Percentiles rank a stretch among this genome's conserved stretches.
phyloP scores from a whole-genome alignment of 2,888 invertebrate genomes.

The Ophraella communa region DNA sequence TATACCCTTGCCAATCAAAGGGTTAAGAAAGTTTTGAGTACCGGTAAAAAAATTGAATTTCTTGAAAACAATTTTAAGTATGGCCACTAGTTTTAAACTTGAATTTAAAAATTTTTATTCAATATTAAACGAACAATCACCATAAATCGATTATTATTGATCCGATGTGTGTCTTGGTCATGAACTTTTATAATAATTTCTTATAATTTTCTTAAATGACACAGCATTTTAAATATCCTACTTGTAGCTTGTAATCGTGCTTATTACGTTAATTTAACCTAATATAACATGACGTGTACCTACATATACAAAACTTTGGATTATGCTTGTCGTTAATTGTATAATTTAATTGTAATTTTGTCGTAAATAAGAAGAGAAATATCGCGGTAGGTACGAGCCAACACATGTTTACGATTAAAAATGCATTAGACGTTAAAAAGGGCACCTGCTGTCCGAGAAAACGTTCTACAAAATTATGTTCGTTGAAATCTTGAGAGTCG shows the following conservation, averaged over 20 bases:
- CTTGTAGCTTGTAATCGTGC: too few relatives aligned
- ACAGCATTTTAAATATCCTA: background rate
- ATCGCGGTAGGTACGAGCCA: background rate
- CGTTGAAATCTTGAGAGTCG: constrained; percentile 22
- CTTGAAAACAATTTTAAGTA: too few relatives aligned
- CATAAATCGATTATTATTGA: too few relatives aligned
- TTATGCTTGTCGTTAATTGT: background rate
- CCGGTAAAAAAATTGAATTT: too few relatives aligned
- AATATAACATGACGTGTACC: background rate
- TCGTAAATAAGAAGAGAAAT: background rate
- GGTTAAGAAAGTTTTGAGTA: too few relatives aligned
- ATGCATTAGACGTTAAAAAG: constrained; percentile 14
- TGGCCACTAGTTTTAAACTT: too few relatives aligned
- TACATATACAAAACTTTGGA: background rate
- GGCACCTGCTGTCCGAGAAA: constrained; percentile 19
- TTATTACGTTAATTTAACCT: background rate
- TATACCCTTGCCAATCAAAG: too few relatives aligned
- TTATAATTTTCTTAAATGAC: background rate
- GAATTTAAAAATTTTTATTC: too few relatives aligned
- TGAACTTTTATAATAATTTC: too few relatives aligned
- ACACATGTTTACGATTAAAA: constrained; percentile 20
- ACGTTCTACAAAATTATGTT: constrained; percentile 13
- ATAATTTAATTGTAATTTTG: background rate
- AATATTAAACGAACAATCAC: too few relatives aligned
- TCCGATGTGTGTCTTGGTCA: too few relatives aligned